Conservation (phyloP, 2,888 invertebrate species). For the Rhagium mordax region DNA sequence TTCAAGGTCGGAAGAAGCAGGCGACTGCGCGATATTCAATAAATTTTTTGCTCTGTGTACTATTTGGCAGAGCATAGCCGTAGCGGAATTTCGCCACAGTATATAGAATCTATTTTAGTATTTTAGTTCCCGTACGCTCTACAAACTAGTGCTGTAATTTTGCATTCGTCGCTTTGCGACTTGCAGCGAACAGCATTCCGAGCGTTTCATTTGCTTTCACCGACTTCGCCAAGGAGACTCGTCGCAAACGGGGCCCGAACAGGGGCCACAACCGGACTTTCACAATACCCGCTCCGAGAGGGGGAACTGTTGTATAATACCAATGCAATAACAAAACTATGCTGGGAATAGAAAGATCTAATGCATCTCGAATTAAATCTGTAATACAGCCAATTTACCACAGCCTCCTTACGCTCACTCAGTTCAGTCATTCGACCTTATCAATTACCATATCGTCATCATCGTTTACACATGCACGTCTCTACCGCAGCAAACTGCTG, state of each 20-base stretch:
- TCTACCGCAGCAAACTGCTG: background rate
- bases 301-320: constrained; percentile 69
- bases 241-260: constrained; percentile 68
- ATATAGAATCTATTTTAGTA: constrained; percentile 63
- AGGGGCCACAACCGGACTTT: constrained; percentile 69
- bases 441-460: constrained; percentile 28
- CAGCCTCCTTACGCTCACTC: constrained; percentile 39
- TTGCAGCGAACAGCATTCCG: constrained; percentile 61
- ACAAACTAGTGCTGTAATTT: constrained; percentile 56
- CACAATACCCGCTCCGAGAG: constrained; percentile 66
- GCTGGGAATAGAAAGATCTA: constrained; percentile 60
- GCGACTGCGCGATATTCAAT: constrained; percentile 56
- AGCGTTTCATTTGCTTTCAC: constrained; percentile 67
- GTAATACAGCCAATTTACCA: constrained; percentile 44
- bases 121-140: constrained; percentile 43
- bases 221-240: constrained; percentile 69
- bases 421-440: constrained; percentile 32
- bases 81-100: constrained; percentile 58
- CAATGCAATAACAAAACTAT: constrained; percentile 65
- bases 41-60: constrained; percentile 51
- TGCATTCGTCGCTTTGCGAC: constrained; percentile 58
- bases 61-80: constrained; percentile 54
- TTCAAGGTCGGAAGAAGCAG: constrained; percentile 68
- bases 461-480: background rate
- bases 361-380: constrained; percentile 55